phyloP scores from a whole-genome alignment of 2,888 invertebrate genomes.

The Dynastes tityus region DNA sequence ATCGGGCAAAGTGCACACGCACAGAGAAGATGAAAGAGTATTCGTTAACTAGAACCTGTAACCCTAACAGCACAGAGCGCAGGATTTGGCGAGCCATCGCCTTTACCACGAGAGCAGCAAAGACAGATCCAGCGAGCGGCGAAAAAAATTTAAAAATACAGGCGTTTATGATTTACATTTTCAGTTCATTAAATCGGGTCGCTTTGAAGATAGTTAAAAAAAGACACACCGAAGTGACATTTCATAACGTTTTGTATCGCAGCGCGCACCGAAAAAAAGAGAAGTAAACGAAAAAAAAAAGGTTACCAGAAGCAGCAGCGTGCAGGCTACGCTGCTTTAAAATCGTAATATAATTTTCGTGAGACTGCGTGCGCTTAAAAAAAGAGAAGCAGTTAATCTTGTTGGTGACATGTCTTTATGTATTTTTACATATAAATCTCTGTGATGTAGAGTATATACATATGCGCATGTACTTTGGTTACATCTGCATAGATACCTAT shows the following conservation, averaged over 20 bases:
- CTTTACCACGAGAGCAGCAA: conserved; percentile 3
- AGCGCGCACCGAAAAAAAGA: background rate
- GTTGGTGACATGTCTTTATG: conserved; percentile 10
- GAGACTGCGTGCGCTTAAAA: conserved; percentile 20
- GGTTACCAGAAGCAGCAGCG: conserved; percentile 5
- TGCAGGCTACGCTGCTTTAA: conserved; percentile 25
- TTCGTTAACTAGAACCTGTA: conserved; percentile 38
- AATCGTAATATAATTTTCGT: conserved; percentile 34
- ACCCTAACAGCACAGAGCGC: conserved; percentile 4
- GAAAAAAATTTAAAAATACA: conserved; percentile 52
- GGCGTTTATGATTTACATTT: conserved; percentile 56
- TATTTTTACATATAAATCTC: conserved; percentile 15
- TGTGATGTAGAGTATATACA: background rate
- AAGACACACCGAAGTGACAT: conserved; percentile 37
- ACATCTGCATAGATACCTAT: background rate
- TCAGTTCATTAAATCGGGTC: conserved; percentile 55
- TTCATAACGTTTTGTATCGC: conserved; percentile 41
- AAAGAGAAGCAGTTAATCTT: conserved; percentile 30
- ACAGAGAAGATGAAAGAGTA: conserved; percentile 40
- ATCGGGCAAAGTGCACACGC: conserved; percentile 36
- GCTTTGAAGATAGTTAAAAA: conserved; percentile 54
- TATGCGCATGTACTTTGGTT: background rate
- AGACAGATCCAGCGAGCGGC: conserved; percentile 4
- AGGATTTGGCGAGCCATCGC: conserved; percentile 28
- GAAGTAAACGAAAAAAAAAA: conserved; percentile 11